Evolutionary conservation across 2,888 invertebrate genomes (phyloP).

Genomic region (Andrena praecox): DNA sequence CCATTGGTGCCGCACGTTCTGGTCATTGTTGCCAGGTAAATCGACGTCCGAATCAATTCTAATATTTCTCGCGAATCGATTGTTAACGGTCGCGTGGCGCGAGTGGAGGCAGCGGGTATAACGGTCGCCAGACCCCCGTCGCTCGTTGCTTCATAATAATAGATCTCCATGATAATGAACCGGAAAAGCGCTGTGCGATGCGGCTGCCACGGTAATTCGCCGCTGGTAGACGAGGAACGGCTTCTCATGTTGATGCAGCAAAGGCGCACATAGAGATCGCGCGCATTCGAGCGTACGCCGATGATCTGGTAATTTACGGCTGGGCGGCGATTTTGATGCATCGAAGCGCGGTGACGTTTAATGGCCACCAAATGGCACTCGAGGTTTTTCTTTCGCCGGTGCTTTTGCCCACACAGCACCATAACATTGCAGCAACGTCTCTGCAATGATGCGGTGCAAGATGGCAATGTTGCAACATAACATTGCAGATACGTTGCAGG

Average conservation of each 20-base stretch:
- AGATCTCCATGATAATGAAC: constrained; percentile 62
- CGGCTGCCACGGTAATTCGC: constrained; percentile 47
- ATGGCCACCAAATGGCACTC: not conserved
- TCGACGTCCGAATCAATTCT: constrained; percentile 62
- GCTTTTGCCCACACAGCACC: too few species aligned
- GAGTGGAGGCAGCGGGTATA: constrained; percentile 7
- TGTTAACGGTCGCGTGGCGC: constrained; percentile 39
- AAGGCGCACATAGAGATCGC: constrained; percentile 1
- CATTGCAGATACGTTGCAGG: too few species aligned
- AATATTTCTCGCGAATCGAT: constrained; percentile 65
- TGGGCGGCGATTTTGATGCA: not conserved
- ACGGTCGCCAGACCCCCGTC: constrained; percentile 32
- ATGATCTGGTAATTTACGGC: constrained; percentile 25
- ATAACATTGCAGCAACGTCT: too few species aligned
- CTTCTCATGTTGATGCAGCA: constrained; percentile 40
- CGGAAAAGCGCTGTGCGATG: constrained; percentile 58
- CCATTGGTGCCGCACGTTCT: constrained; percentile 46
- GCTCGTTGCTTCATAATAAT: constrained; percentile 43
- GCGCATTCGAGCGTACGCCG: not conserved
- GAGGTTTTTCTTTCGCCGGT: not conserved
- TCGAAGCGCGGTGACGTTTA: not conserved
- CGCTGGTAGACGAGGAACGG: constrained; percentile 1
- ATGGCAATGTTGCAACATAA: too few species aligned
- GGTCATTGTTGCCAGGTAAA: constrained; percentile 58
- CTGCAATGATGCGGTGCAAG: too few species aligned